Evolutionary conservation across 2,888 invertebrate genomes (phyloP).

Genomic region (Coelinius sp.): DNA sequence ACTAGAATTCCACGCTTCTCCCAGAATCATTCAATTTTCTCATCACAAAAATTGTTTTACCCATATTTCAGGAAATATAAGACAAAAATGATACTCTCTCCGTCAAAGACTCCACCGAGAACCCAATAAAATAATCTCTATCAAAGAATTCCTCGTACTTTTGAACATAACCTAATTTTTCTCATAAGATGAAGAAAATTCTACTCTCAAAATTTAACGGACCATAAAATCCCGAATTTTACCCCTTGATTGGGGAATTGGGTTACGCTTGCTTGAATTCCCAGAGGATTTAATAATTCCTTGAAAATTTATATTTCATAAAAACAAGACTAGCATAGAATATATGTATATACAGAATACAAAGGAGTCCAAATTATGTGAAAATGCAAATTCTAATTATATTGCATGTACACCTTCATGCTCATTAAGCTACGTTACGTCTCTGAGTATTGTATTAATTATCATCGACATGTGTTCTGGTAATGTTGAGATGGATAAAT

Average conservation of each 20-base stretch:
- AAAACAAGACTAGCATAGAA: neutral
- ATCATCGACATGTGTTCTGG: neutral
- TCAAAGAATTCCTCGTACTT: neutral
- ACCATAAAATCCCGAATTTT: neutral
- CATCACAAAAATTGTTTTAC: too few relatives aligned
- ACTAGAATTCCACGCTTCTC: too few relatives aligned
- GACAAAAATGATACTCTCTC: too few relatives aligned
- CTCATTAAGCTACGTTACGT: neutral
- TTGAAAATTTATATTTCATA: neutral
- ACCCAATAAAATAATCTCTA: neutral
- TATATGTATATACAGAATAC: neutral
- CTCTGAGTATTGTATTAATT: neutral
- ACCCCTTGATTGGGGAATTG: neutral
- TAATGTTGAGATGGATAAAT: neutral
- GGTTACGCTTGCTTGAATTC: neutral
- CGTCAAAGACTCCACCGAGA: neutral
- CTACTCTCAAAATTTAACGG: too few relatives aligned
- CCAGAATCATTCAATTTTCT: too few relatives aligned
- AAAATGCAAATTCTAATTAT: neutral
- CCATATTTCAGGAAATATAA: too few relatives aligned
- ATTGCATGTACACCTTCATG: neutral
- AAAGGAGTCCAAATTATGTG: neutral
- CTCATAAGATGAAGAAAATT: neutral
- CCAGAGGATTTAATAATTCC: neutral
- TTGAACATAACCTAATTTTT: neutral